Percentiles rank a stretch among this genome's conserved stretches.
Evolutionary conservation across 2,888 invertebrate species (phyloP).

Genomic region (Nomada lathburiana): DNA sequence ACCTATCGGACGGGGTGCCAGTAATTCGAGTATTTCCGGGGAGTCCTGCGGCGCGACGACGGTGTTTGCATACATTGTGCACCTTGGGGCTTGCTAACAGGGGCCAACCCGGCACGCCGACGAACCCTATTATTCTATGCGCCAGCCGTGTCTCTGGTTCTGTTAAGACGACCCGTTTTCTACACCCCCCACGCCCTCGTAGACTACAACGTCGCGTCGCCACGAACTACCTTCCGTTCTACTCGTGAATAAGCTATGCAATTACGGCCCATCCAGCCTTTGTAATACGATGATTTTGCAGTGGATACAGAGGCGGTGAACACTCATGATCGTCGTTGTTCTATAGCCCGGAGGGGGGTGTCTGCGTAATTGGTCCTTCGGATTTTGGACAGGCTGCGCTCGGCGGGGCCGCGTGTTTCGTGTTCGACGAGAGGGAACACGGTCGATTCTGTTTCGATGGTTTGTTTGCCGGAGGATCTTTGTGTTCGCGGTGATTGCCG

Average conservation of each 20-base stretch:
- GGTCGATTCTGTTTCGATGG: conserved; percentile 8
- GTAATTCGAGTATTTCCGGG: conserved; percentile 79
- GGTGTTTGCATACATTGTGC: conserved; percentile 80
- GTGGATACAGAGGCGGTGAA: conserved; percentile 37
- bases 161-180: conserved; percentile 78
- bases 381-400: conserved; percentile 14
- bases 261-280: conserved; percentile 75
- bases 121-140: conserved; percentile 79
- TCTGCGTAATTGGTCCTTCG: conserved; percentile 24
- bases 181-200: conserved; percentile 55
- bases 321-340: conserved; percentile 24
- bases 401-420: neutral
- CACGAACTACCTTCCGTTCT: conserved; percentile 63
- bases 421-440: neutral
- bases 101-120: conserved; percentile 72
- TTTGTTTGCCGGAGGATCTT: conserved; percentile 1
- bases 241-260: conserved; percentile 69
- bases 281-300: conserved; percentile 72
- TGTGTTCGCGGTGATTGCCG: neutral
- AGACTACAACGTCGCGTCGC: conserved; percentile 18
- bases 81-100: conserved; percentile 78
- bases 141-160: conserved; percentile 78
- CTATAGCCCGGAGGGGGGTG: conserved; percentile 1
- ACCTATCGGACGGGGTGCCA: conserved; percentile 66
- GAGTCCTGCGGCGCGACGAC: conserved; percentile 74